Conservation (phyloP, 2,888 invertebrate species). For the Lacanobia wlatinum region DNA sequence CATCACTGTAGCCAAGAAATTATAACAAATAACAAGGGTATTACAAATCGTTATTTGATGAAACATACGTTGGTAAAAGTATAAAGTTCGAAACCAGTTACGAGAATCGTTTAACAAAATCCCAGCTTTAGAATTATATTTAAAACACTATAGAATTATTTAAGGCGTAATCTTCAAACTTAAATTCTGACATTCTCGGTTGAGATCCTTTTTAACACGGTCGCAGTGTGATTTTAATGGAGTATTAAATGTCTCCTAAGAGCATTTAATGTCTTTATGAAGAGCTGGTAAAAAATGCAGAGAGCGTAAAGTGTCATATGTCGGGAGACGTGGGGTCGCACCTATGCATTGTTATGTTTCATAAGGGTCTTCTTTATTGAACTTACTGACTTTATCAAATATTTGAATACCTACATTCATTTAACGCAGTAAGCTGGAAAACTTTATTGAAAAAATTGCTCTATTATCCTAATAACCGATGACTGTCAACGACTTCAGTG, state of each 20-base stretch:
- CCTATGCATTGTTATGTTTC: constrained; percentile 45
- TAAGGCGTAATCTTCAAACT: constrained; percentile 46
- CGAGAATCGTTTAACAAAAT: constrained; percentile 2
- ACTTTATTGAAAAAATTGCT: too few species aligned
- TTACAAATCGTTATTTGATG: neutral
- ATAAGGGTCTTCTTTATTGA: constrained; percentile 8
- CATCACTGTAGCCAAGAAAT: constrained; percentile 7
- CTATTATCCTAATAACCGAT: too few species aligned
- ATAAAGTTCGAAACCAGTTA: neutral
- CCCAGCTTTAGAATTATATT: constrained; percentile 24
- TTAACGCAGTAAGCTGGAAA: neutral
- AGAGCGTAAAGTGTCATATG: constrained; percentile 75
- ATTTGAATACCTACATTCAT: neutral
- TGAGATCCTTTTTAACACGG: constrained; percentile 68
- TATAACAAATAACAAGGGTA: neutral
- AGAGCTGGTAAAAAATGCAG: constrained; percentile 70
- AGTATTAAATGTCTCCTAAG: constrained; percentile 80
- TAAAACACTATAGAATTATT: constrained; percentile 30
- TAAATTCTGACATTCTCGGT: constrained; percentile 65
- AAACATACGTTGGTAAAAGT: neutral
- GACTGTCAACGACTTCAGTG: too few species aligned
- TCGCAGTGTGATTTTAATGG: constrained; percentile 70
- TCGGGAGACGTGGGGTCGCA: constrained; percentile 61
- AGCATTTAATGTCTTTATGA: constrained; percentile 77
- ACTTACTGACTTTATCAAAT: constrained; percentile 16